A percentile compares a stretch with the other conserved stretches of the same genome.
These are phyloP conservation scores for Tauraco erythrolophus DNA, from an alignment of 2,113 vertebrate genomes.

Conservation along the genomic window DNA sequence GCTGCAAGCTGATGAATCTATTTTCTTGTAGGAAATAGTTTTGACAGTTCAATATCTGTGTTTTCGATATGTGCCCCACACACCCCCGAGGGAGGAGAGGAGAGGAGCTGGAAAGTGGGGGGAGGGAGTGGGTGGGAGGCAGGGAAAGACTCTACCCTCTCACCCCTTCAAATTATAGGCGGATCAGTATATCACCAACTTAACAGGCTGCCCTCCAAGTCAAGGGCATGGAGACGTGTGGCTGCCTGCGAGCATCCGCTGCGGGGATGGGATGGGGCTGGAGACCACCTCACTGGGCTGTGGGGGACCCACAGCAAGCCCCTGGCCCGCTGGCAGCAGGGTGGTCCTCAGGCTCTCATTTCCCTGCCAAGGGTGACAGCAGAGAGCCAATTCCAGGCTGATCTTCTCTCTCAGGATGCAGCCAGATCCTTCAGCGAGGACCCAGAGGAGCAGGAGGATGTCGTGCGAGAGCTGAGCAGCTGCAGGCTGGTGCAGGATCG, in stretches of 20 bases:
- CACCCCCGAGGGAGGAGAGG: conserved; percentile 44
- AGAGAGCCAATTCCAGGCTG: not conserved
- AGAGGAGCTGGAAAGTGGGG: not conserved
- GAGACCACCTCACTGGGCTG: not conserved
- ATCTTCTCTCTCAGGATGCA: not conserved
- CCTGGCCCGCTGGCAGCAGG: rapidly evolving
- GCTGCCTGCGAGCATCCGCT: not conserved
- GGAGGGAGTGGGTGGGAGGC: conserved; percentile 29
- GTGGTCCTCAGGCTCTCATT: not conserved
- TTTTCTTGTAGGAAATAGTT: conserved; percentile 86
- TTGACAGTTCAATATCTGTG: conserved; percentile 87
- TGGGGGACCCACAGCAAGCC: not conserved
- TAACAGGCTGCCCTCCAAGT: conserved; percentile 74
- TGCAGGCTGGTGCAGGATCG: not conserved
- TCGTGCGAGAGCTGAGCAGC: not conserved
- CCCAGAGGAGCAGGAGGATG: not conserved
- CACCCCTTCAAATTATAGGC: conserved; percentile 64
- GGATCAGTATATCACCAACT: conserved; percentile 66
- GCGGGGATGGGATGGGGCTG: not conserved
- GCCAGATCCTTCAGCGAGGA: not conserved
- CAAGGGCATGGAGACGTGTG: conserved; percentile 67
- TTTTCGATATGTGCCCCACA: conserved; percentile 76
- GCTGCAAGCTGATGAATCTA: conserved; percentile 85
- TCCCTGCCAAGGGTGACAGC: not conserved
- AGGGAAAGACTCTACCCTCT: conserved; percentile 66